Percentiles rank a stretch among this genome's conserved stretches.
phyloP scores from a whole-genome alignment of 2,888 invertebrate species.

The Ornithoptera priamus region DNA sequence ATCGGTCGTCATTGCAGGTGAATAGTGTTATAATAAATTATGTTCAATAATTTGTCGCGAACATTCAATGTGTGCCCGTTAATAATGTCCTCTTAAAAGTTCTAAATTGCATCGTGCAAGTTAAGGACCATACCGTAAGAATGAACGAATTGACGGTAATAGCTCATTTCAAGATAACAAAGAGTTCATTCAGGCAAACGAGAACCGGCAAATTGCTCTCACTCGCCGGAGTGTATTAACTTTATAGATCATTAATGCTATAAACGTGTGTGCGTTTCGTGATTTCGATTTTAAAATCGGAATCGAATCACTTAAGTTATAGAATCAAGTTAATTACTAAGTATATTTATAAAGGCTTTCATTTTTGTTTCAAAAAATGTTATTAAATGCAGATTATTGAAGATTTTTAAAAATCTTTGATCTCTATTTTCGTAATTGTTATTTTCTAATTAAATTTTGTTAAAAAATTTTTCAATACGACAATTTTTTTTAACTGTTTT shows the following conservation, averaged over 20 bases:
- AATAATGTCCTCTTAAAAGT: constrained; percentile 20
- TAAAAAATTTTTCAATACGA: too few relatives aligned
- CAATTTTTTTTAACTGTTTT: too few relatives aligned
- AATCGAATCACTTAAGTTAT: not conserved
- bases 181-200: constrained; percentile 60
- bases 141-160: constrained; percentile 62
- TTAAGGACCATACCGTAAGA: constrained; percentile 20
- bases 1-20: not conserved
- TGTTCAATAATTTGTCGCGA: constrained; percentile 1
- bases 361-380: not conserved
- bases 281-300: constrained; percentile 18
- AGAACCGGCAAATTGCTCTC: constrained; percentile 65
- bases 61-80: constrained; percentile 2
- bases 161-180: constrained; percentile 69
- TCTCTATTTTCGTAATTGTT: too few relatives aligned
- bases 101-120: constrained; percentile 23
- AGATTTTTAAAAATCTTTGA: too few relatives aligned
- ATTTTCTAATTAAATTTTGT: too few relatives aligned
- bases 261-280: constrained; percentile 50
- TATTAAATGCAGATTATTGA: too few relatives aligned
- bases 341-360: not conserved
- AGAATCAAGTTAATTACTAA: not conserved
- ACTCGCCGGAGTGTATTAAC: constrained; percentile 40
- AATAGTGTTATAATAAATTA: not conserved
- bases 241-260: constrained; percentile 42